Evolutionary conservation across 2,797 vertebrate genomes (phyloP), one percentile per base, ranked within the genome.

Genomic region (Myotis pilosus): DNA sequence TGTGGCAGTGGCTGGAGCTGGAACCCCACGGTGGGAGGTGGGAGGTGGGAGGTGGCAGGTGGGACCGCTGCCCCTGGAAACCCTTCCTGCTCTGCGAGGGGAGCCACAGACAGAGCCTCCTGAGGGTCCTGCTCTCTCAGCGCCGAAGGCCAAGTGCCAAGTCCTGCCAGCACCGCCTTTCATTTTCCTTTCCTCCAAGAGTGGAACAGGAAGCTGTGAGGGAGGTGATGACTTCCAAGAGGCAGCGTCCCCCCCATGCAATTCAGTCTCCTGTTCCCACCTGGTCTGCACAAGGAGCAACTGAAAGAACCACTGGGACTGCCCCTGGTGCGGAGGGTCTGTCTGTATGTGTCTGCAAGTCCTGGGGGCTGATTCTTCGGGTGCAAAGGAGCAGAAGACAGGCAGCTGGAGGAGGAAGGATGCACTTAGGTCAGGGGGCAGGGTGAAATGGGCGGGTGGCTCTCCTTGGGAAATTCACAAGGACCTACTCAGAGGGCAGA

Each of bases 401-500:
- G 60, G 6, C 49, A 55, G 38, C 53, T 7, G 13, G 28, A 49
- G 36, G 55, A 9, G 4, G 8, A 85, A 11, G 2, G n/a, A 41
- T 23, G 66, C 12, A n/a, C 28, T 74, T 60, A 83, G 79, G 51
- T 89, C 28, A 23, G 66, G n/a, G n/a, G 1, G 19, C 3, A 25
- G 38, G 53, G 66, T 20, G 69, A 53, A 69, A 71, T 57, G 69
- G 16, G 53, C 1, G 17, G 68, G 8, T 22, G 13, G 8, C 38
- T 92, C 19, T 49, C 25, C 36, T 38, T 82, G 25, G 68, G 78
- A 94, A 94, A 94, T 68, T 83, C 76, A 76, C 57, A 62, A 38
- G 78, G 87, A 87, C 16, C 13, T 55, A 30, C 53, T 68, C 38
- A 91, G 71, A 44, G 72, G 83, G 69, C 60, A 93, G 81, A 87